Evolutionary conservation across 2,888 invertebrate species (phyloP), one percentile per base, ranked within the genome.

Genomic region (Anoncus sp.): DNA sequence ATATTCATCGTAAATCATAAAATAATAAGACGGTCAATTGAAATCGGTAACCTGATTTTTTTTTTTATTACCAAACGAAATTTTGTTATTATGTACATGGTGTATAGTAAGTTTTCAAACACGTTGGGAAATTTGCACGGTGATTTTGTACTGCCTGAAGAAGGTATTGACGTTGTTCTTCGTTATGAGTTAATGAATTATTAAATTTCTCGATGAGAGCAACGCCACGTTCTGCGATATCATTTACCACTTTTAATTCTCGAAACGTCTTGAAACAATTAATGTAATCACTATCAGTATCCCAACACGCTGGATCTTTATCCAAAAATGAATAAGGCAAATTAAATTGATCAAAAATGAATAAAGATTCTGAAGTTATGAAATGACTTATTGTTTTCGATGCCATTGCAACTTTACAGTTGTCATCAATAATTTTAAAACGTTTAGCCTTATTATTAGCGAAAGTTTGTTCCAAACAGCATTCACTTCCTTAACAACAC

Each of bases 81-180:
- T n/a, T n/a, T n/a, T n/a, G n/a, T n/a, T n/a, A n/a, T n/a, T n/a
- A n/a, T n/a, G n/a, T n/a, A n/a, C n/a, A n/a, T n/a, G n/a, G n/a
- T n/a, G n/a, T n/a, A n/a, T n/a, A n/a, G n/a, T n/a, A n/a, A n/a
- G n/a, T n/a, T n/a, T n/a, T n/a, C n/a, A n/a, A n/a, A n/a, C n/a
- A n/a, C n/a, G n/a, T n/a, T n/a, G n/a, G n/a, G n/a, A n/a, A n/a
- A n/a, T n/a, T n/a, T n/a, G n/a, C n/a, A n/a, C n/a, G 35, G 16
- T 47, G 62, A 31, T 45, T 31, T 35, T 24, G 24, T 18, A 63
- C 62, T 16, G 47, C 18, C 9, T 47, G 47, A n/a, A 49, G 20
- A 9, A 24, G 62, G 18, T 63, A 63, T 47, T 49, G 31, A 27
- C 47, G 24, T 31, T 49, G 62, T 24, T 63, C 16, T 47, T 63